Base-by-base conservation (phyloP, 2,888 invertebrate genomes). In the Sesia apiformis region DNA sequence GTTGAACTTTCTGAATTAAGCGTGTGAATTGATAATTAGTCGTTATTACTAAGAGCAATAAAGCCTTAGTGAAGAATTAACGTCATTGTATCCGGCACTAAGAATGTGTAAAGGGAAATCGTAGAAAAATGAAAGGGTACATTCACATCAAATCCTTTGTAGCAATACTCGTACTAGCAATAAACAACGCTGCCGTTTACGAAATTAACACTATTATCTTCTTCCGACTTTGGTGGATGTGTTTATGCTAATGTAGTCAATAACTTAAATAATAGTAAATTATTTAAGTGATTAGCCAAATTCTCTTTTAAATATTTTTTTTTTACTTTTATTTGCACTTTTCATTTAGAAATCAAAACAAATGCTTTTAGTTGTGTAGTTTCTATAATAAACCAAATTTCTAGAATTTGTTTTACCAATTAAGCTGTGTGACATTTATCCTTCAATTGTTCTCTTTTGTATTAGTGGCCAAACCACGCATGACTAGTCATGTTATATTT, bases 141-240 rank as follows among this genome's bases (percentile, higher is more conserved):
- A 56, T 59, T 59, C 57, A 65, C 54, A 70, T 59, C 57, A 60
- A 62, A 62, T 64, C 65, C 74, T 76, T 78, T 77, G 71, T 76
- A 60, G 61, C 60, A 62, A 65, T 52, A 38, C 7, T 8, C 39
- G 39, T 51, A 23, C n/a, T 65, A 23, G 23, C 23, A 23, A 23
- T 61, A 66, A 69, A 72, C 72, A 73, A 69, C 68, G 64, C 68
- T 67, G 65, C 65, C 67, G 72, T 79, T 82, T 80, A 81, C 74
- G 67, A 77, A 81, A 81, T 84, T 80, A 83, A 76, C 76, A 70
- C 76, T 69, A 79, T 80, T 80, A 79, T 78, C 65, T 69, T 72
- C 65, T 70, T 72, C 66, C 65, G 67, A 69, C 63, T 59, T 61
- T 56, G 49, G n/a, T 49, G 61, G 64, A 63, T 53, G 55, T 50